Conservation (phyloP, 2,113 vertebrate genomes). For the Seriola dumerili region DNA sequence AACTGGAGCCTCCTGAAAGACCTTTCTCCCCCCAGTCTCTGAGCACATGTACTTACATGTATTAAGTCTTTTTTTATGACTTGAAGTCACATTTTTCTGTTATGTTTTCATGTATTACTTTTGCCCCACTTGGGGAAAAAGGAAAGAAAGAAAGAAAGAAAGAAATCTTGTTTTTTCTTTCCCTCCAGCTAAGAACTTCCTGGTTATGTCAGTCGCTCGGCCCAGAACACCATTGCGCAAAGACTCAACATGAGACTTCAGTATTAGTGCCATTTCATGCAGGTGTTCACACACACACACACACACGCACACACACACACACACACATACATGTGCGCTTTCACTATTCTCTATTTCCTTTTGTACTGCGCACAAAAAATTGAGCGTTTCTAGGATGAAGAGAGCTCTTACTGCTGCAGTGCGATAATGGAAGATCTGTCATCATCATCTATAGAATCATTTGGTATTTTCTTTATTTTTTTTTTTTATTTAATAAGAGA, state of each 20-base stretch:
- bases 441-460: conserved; percentile 62
- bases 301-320: conserved; percentile 27
- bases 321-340: neutral
- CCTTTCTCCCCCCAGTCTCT: neutral
- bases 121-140: neutral
- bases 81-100: conserved; percentile 47
- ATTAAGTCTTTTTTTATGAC: conserved; percentile 18
- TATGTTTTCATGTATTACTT: conserved; percentile 26
- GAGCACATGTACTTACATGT: conserved; percentile 39
- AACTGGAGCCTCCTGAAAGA: conserved; percentile 29
- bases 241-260: conserved; percentile 33
- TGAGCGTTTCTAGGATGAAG: conserved; percentile 15
- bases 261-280: conserved; percentile 51
- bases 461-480: conserved; percentile 13
- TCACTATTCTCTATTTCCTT: neutral
- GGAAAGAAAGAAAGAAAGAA: neutral
- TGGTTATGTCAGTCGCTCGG: conserved; percentile 52
- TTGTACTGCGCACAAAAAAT: conserved; percentile 22
- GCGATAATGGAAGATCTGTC: conserved; percentile 65
- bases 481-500: conserved; percentile 24
- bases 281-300: conserved; percentile 55
- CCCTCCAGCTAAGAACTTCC: conserved; percentile 47
- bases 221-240: conserved; percentile 47
- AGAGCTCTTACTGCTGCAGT: conserved; percentile 22
- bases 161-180: conserved; percentile 35